Base-by-base conservation (phyloP, 2,113 vertebrate genomes). In the Fulmarus glacialis region DNA sequence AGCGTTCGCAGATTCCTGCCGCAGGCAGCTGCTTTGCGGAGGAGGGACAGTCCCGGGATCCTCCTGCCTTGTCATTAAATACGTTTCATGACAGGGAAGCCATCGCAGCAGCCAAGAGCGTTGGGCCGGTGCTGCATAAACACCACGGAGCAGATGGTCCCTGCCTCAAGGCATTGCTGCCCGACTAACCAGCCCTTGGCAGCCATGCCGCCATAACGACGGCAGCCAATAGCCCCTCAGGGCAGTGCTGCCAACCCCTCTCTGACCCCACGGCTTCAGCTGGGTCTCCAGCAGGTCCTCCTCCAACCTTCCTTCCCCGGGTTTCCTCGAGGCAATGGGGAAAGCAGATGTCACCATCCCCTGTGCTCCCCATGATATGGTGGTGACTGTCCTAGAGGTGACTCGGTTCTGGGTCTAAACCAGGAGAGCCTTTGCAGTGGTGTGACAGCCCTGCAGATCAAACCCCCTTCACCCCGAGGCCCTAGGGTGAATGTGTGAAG, bases 41-140 rank as follows among this genome's bases (percentile, higher is more conserved):
- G 84, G 40, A 89, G 78, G 81, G 74, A 52, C 43, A 3, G 56
- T 40, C 43, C 66, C 0, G 11, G 84, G 60, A 58, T 82, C 92
- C 87, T 95, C 95, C 90, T 88, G 88, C 43, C 9, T 0, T 60
- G 87, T 68, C 81, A 72, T 95, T 96, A 91, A 94, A 84, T 22
- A 63, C 0, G 0, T 85, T 89, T 64, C 70, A 42, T 42, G 74
- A 72, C 0, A 4, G 81, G 64, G 53, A 89, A 56, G 43, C 40
- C 66, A 26, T 22, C 7, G 0, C 52, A 52, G 73, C 77, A 52
- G 82, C 86, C 93, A 89, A 73, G 71, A 93, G 16, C 3, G 0
- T 27, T 11, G 43, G 72, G 55, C 73, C 12, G 4, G 23, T 4
- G 29, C 32, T 92, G 72, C 23, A 14, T 11, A 64, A 96, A 79